Conservation (phyloP, 2,113 vertebrate genomes). For the Cheirogaleus medius region DNA sequence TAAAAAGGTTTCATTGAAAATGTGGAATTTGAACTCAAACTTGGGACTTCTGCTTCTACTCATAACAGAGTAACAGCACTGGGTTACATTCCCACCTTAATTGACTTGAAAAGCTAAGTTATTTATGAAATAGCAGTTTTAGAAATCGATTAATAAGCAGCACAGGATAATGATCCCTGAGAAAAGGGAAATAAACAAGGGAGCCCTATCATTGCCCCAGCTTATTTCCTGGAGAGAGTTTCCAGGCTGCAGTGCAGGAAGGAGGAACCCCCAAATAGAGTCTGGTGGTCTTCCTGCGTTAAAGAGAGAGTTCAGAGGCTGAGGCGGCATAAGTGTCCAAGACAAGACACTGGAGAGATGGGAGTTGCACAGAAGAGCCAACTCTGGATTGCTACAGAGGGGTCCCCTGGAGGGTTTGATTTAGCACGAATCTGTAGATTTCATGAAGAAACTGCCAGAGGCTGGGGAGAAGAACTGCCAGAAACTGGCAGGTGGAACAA, state of each 20-base stretch:
- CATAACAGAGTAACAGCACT: background rate
- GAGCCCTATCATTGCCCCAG: background rate
- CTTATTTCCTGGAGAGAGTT: background rate
- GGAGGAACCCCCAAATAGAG: background rate
- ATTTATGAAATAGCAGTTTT: slow-evolving; percentile 17
- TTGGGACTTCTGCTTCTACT: background rate
- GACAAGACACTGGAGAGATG: background rate
- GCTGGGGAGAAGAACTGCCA: background rate
- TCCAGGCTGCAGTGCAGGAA: background rate
- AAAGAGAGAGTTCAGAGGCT: background rate
- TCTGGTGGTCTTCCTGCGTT: background rate
- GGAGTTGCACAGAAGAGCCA: background rate
- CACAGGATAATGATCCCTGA: background rate
- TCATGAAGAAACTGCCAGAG: background rate
- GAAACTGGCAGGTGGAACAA: background rate
- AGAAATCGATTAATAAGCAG: background rate
- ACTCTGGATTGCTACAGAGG: background rate
- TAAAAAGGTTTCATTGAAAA: slow-evolving; percentile 27
- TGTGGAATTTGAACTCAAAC: slow-evolving; percentile 14
- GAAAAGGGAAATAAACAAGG: background rate
- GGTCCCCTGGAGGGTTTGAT: background rate
- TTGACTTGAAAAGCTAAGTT: background rate
- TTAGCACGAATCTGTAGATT: background rate
- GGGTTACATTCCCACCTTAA: background rate
- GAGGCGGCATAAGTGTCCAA: background rate